Base-by-base conservation (phyloP, 2,888 invertebrate genomes). In the Pyrocoelia pectoralis region DNA sequence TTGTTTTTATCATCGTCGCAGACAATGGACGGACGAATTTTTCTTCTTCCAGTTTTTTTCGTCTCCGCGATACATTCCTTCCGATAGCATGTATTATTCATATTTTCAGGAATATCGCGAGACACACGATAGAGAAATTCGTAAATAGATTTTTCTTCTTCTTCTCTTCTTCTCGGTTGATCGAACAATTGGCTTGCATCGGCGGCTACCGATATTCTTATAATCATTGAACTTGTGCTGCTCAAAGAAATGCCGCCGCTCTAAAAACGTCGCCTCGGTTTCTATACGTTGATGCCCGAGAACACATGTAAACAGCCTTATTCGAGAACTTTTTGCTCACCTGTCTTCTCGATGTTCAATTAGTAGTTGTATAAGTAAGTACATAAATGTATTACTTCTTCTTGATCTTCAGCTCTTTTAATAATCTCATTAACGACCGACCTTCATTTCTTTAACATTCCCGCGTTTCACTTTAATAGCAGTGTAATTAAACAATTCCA, bases 291-390 rank as follows among this genome's bases (percentile, higher is more conserved):
- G 69, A 71, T 74, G 75, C 73, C 67, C 71, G 69, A 73, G 74
- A 76, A 77, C 77, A 77, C 74, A 75, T 77, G 58, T 63, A 75
- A 77, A 68, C 74, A 72, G 72, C 73, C 72, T 73, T 70, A 73
- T 71, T 68, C 68, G 68, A 68, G 68, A 69, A 68, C 73, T 75
- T 76, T 76, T 76, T 75, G 71, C 70, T 65, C 64, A 66, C 67
- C 62, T 66, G 70, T 70, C 72, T 68, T 64, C 67, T 72, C 62
- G 70, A 58, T 69, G 72, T 74, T 75, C 74, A 74, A 74, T 75
- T 75, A 74, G 75, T 73, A 70, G 58, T 53, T 46, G 59, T 51
- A 55, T 50, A 64, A 57, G 53, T 52, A 52, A 41, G 13, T 56
- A 56, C 56, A 46, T 51, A 56, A 41, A 50, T 58, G 29, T 51